Percentiles rank a stretch among this genome's conserved stretches.
Evolutionary conservation across 2,797 vertebrate species (phyloP).

Genomic region (Melanotaenia nigrans): DNA sequence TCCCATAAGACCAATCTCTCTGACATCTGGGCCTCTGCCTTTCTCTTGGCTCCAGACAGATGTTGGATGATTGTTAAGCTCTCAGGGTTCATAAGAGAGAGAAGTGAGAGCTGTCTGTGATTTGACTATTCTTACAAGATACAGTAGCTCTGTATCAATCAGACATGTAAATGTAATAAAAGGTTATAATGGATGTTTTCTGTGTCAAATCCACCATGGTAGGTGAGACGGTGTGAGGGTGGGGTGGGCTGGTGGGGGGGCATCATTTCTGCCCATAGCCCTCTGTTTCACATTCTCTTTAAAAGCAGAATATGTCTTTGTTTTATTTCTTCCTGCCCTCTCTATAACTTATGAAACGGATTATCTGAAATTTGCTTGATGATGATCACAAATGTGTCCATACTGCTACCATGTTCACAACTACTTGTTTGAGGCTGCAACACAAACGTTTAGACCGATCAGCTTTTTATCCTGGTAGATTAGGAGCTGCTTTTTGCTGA

Average conservation of each 20-base stretch:
- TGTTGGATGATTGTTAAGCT: conserved; percentile 75
- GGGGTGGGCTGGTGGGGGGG: no score
- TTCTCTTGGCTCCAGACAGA: conserved; percentile 76
- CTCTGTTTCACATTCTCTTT: neutral
- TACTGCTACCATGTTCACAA: no score
- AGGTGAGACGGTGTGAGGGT: neutral
- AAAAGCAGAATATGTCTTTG: neutral
- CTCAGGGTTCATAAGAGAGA: conserved; percentile 62
- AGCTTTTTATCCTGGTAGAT: neutral
- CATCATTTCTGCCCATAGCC: neutral
- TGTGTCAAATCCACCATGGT: neutral
- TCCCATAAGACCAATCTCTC: conserved; percentile 78
- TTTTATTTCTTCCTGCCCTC: neutral
- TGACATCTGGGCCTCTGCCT: conserved; percentile 80
- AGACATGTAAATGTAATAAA: conserved; percentile 8
- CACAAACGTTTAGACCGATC: neutral
- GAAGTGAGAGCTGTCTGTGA: conserved; percentile 34
- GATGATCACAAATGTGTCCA: neutral
- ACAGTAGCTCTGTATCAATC: conserved; percentile 15
- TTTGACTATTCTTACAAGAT: conserved; percentile 35
- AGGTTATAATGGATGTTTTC: conserved; percentile 3
- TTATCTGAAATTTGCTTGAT: neutral
- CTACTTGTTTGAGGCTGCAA: neutral
- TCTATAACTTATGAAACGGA: neutral
- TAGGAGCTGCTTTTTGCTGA: neutral